A percentile compares a stretch with the other conserved stretches of the same genome.
Conservation (phyloP, 2,888 invertebrate genomes). For the Eristalis pertinax region DNA sequence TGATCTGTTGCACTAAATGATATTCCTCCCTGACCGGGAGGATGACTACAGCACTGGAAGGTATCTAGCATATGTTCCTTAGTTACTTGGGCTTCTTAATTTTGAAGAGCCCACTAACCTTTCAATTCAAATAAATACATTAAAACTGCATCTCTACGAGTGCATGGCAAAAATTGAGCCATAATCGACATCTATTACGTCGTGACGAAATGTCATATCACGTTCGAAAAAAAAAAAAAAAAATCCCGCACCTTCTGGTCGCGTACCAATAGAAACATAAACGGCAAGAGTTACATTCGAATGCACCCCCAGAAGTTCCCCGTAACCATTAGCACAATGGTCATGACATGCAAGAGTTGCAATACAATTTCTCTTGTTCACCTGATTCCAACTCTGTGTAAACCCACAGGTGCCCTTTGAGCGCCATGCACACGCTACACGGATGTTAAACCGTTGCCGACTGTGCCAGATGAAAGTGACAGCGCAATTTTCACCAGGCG, state of each 20-base stretch:
- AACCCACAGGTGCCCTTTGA: constrained; percentile 33
- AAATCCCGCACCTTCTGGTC: background rate
- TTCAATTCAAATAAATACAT: too few species aligned
- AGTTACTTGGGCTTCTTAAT: too few species aligned
- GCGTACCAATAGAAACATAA: background rate
- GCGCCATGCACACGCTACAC: constrained; percentile 11
- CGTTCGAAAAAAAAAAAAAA: background rate
- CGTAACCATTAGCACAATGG: constrained; percentile 17
- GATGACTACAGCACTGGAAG: too few species aligned
- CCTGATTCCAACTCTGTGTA: background rate
- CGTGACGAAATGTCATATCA: background rate
- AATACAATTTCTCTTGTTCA: constrained; percentile 12
- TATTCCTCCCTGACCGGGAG: too few species aligned
- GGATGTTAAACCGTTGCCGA: constrained; percentile 20
- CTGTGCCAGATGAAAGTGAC: constrained; percentile 53
- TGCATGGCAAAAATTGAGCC: too few species aligned
- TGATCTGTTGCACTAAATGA: too few species aligned
- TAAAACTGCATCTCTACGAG: too few species aligned
- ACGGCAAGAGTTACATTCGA: background rate
- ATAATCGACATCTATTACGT: too few species aligned
- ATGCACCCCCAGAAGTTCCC: background rate
- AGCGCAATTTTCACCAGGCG: constrained; percentile 47
- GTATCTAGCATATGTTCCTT: too few species aligned
- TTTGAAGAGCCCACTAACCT: too few species aligned
- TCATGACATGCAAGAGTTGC: constrained; percentile 37